phyloP scores from a whole-genome alignment of 2,888 invertebrate species.

The Callimorpha dominula region DNA sequence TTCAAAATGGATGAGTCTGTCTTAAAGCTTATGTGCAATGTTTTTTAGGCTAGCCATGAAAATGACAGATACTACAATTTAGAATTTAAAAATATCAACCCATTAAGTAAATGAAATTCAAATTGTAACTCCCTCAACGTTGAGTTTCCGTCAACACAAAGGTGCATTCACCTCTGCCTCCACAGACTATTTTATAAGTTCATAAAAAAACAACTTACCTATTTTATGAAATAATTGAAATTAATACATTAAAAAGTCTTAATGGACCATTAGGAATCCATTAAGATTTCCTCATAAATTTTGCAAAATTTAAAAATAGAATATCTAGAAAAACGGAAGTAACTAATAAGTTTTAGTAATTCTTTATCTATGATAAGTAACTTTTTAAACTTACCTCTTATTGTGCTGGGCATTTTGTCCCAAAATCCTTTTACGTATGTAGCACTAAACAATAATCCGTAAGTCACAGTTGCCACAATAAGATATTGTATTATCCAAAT shows the following conservation, averaged over 20 bases:
- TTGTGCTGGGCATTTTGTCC: constrained; percentile 85
- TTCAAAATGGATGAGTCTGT: neutral
- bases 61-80: constrained; percentile 59
- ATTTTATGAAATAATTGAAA: constrained; percentile 16
- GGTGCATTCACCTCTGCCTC: constrained; percentile 66
- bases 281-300: constrained; percentile 25
- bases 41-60: constrained; percentile 36
- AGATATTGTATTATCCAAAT: constrained; percentile 65
- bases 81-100: constrained; percentile 53
- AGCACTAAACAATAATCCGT: constrained; percentile 60
- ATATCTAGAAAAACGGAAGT: constrained; percentile 9
- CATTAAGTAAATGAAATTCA: constrained; percentile 65
- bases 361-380: constrained; percentile 3
- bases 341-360: constrained; percentile 17
- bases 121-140: constrained; percentile 57
- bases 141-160: constrained; percentile 70
- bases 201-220: constrained; percentile 11
- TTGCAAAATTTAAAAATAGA: constrained; percentile 25
- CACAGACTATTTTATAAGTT: constrained; percentile 14
- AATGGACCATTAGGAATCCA: constrained; percentile 36
- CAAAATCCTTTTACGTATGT: constrained; percentile 61
- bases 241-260: constrained; percentile 8
- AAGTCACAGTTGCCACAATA: constrained; percentile 57
- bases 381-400: constrained; percentile 76
- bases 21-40: neutral